A percentile compares a stretch with the other conserved stretches of the same genome.
Evolutionary conservation across 2,113 vertebrate genomes (phyloP).

Genomic region (Cyprinodon variegatus): DNA sequence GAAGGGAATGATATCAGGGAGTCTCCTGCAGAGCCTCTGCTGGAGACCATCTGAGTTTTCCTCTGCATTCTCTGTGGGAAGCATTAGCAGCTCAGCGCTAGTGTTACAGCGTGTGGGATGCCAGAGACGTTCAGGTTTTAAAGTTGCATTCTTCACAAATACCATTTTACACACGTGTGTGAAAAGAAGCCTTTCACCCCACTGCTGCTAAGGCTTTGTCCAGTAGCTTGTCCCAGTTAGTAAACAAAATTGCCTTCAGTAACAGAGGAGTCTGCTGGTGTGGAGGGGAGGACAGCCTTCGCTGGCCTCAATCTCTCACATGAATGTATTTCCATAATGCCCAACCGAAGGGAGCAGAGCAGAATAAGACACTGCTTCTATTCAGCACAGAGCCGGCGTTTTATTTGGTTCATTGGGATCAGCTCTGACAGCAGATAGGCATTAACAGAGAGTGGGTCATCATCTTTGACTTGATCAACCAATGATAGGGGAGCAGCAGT

Average conservation of each 20-base stretch:
- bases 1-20: not conserved
- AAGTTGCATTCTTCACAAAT: not conserved
- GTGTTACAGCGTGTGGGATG: not conserved
- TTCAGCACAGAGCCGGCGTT: slow-evolving; percentile 62
- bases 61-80: not conserved
- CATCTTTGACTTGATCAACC: slow-evolving; percentile 77
- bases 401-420: slow-evolving; percentile 70
- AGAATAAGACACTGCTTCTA: slow-evolving; percentile 46
- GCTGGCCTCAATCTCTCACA: slow-evolving; percentile 55
- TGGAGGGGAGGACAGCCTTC: slow-evolving; percentile 45
- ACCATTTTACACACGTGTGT: not conserved
- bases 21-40: slow-evolving; percentile 7
- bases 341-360: slow-evolving; percentile 40
- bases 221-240: slow-evolving; percentile 15
- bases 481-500: slow-evolving; percentile 70
- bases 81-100: not conserved
- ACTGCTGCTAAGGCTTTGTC: slow-evolving; percentile 36
- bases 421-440: slow-evolving; percentile 71
- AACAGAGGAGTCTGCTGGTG: slow-evolving; percentile 24
- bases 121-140: not conserved
- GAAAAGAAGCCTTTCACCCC: not conserved
- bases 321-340: slow-evolving; percentile 35
- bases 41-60: not conserved
- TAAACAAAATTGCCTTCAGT: slow-evolving; percentile 39
- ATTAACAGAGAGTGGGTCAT: slow-evolving; percentile 68